Evolutionary conservation across 1,140 invertebrate species (phyloP), one percentile per base, ranked within the genome.

Genomic region (Ips nitidus): DNA sequence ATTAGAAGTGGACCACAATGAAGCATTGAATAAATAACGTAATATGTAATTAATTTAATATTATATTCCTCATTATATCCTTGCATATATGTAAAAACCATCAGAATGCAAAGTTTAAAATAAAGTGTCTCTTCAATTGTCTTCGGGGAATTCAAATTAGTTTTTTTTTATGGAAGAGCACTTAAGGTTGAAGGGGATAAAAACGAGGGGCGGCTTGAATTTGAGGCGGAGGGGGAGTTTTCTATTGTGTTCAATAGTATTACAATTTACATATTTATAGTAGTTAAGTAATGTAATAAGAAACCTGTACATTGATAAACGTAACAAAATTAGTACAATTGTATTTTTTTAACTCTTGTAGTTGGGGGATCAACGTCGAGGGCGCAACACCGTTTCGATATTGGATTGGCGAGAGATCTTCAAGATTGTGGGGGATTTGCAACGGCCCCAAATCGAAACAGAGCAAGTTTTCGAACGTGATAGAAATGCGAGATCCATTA

Each of bases 361-460:
- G 3, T 7, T n/a, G 40, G n/a, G 74, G 74, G 73, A 75, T 77
- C 74, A 70, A 69, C 68, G 60, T n/a, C 22, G 36, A 63, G 43
- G 50, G 75, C 73, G 74, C 75, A 74, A 69, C 74, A 73, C 65
- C 69, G 71, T 69, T 76, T 76, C 75, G 75, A 79, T 80, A 79
- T 80, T 79, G 79, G 79, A 80, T 80, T 79, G 77, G 74, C 55
- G 76, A 74, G 74, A 78, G 76, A 80, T 79, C 77, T 78, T 74
- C 63, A 78, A 79, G 79, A 80, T 80, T 80, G 79, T 79, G 76
- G 77, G 79, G 79, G 78, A 79, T 80, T 80, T 79, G 76, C 76
- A 74, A 70, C 69, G 73, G 75, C 78, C 78, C 78, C 79, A 78
- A 78, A 80, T 77, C 79, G 79, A 79, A 78, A 77, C 78, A 80